These are phyloP conservation scores for Murina feae DNA, from an alignment of 2,113 vertebrate genomes.

Conservation along the genomic window DNA sequence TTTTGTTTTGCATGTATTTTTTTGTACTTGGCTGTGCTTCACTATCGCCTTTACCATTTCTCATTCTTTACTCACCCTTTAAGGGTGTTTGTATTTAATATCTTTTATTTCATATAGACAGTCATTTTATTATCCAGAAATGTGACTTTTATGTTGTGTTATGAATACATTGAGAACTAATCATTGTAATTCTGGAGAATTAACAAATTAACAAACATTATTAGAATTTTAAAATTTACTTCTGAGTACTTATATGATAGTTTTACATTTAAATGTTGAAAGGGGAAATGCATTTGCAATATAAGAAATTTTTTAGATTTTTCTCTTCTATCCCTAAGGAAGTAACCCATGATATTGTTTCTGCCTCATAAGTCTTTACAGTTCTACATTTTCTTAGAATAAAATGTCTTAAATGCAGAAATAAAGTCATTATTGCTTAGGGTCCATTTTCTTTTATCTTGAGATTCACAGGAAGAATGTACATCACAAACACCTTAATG, in stretches of 20 bases:
- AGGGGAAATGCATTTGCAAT: background rate
- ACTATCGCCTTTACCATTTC: background rate
- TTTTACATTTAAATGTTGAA: background rate
- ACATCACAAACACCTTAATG: background rate
- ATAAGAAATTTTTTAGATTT: background rate
- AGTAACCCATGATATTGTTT: background rate
- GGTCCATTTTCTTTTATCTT: background rate
- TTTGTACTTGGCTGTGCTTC: background rate
- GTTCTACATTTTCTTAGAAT: background rate
- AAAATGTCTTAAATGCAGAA: background rate
- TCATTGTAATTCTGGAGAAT: background rate
- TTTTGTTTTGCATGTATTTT: background rate
- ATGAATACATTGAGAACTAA: background rate
- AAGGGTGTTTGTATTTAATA: background rate
- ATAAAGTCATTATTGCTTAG: background rate
- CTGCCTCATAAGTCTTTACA: background rate
- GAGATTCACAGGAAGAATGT: background rate
- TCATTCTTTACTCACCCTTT: background rate
- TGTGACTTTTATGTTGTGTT: background rate
- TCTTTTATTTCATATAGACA: background rate
- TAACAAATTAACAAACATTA: background rate
- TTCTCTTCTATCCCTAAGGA: background rate
- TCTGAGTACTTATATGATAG: background rate
- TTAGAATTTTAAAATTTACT: background rate
- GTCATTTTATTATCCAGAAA: background rate